Conservation (phyloP, 2,797 vertebrate species). For the Oreochromis mossambicus region DNA sequence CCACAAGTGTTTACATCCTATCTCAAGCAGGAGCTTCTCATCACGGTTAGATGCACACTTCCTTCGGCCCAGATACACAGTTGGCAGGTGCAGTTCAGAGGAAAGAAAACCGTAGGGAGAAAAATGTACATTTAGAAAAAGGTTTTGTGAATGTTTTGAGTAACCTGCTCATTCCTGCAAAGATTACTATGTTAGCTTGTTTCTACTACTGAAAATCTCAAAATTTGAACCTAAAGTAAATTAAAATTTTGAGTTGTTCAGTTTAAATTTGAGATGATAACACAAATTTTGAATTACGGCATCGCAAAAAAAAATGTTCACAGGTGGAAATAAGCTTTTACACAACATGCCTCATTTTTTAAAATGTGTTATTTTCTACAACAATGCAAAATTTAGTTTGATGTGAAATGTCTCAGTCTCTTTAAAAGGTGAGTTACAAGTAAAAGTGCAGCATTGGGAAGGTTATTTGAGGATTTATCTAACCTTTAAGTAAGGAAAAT, state of each 20-base stretch:
- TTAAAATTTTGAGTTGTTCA: neutral
- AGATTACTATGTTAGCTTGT: neutral
- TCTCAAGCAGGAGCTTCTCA: neutral
- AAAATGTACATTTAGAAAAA: neutral
- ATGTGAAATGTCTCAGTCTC: neutral
- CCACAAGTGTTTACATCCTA: neutral
- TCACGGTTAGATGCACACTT: neutral
- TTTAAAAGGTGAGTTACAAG: neutral
- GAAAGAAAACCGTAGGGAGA: neutral
- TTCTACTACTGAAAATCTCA: neutral
- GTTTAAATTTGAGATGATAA: neutral
- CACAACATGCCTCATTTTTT: neutral
- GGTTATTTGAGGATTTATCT: neutral
- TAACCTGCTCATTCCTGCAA: neutral
- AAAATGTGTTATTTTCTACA: neutral
- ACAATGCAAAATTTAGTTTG: neutral
- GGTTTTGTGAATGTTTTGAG: neutral
- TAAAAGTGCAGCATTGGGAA: neutral
- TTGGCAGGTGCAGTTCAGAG: neutral
- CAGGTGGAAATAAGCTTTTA: neutral
- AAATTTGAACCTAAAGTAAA: neutral
- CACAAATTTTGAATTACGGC: neutral
- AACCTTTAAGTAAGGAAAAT: neutral
- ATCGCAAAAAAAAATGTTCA: neutral
- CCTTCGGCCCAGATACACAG: neutral